phyloP scores from a whole-genome alignment of 2,113 vertebrate species.

The Cyanistes caeruleus region DNA sequence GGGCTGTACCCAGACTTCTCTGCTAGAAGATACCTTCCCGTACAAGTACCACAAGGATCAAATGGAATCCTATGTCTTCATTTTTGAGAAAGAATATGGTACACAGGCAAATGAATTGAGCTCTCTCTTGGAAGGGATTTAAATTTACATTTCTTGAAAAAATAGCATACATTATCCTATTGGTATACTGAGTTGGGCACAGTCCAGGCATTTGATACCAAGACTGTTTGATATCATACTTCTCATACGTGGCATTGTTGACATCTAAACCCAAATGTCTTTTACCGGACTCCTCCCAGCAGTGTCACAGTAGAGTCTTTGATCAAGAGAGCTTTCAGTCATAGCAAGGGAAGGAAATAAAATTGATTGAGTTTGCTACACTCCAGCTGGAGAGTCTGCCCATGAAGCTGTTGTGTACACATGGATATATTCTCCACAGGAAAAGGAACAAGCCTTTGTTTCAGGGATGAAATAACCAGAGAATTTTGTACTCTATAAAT shows the following conservation, averaged over 20 bases:
- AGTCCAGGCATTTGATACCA: neutral
- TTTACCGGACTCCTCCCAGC: neutral
- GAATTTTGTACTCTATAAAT: neutral
- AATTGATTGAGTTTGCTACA: neutral
- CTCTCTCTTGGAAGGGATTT: neutral
- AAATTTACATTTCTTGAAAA: neutral
- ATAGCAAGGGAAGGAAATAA: neutral
- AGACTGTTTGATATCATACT: neutral
- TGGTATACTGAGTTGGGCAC: neutral
- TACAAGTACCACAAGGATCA: neutral
- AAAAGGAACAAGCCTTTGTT: neutral
- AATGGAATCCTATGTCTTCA: neutral
- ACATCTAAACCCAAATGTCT: neutral
- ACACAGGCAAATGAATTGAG: neutral
- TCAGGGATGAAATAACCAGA: neutral
- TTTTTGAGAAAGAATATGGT: neutral
- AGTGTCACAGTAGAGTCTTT: neutral
- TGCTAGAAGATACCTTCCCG: neutral
- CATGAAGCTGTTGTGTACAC: neutral
- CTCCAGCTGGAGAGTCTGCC: neutral
- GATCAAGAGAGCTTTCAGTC: neutral
- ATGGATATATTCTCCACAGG: fast-evolving
- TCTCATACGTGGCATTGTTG: neutral
- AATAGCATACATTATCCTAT: neutral
- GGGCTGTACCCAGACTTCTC: neutral